Percentiles rank a stretch among this genome's conserved stretches.
These are phyloP conservation scores for Torymus auratus DNA, from an alignment of 2,888 invertebrate species.

Conservation along the genomic window DNA sequence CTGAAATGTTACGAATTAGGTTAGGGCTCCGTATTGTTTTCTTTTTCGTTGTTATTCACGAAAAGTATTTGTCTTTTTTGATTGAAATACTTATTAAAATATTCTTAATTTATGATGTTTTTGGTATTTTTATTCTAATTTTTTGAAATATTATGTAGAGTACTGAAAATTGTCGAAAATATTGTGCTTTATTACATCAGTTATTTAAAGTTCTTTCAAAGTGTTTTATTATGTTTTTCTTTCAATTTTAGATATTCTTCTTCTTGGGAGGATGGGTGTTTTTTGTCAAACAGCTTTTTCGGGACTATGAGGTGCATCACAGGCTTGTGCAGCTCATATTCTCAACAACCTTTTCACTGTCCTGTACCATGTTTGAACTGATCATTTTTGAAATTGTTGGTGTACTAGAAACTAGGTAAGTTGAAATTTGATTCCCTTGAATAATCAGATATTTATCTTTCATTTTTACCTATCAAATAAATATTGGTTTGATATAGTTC, in stretches of 20 bases:
- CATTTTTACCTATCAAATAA: conserved; percentile 47
- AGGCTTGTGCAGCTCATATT: conserved; percentile 96
- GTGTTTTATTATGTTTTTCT: conserved; percentile 19
- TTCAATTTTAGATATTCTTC: conserved; percentile 87
- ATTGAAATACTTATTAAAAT: not conserved
- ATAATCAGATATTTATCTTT: conserved; percentile 61
- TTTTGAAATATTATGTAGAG: no score
- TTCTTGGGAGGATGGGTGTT: conserved; percentile 99
- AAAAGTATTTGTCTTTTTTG: not conserved
- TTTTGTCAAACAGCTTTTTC: conserved; percentile 97
- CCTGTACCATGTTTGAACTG: conserved; percentile 99
- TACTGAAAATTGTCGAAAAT: no score
- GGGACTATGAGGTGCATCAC: conserved; percentile 98
- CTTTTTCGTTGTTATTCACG: conserved; percentile 11
- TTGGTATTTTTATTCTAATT: no score
- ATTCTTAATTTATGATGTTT: no score
- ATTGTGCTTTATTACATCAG: no score
- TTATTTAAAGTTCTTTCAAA: not conserved
- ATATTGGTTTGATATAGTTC: conserved; percentile 80
- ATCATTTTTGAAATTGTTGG: conserved; percentile 99
- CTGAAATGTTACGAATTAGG: conserved; percentile 52
- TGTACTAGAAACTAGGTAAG: conserved; percentile 91
- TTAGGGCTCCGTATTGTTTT: conserved; percentile 54
- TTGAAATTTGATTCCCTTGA: not conserved
- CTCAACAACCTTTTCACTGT: conserved; percentile 95